Evolutionary conservation across 2,888 invertebrate genomes (phyloP).

Genomic region (Lymantria dispar): DNA sequence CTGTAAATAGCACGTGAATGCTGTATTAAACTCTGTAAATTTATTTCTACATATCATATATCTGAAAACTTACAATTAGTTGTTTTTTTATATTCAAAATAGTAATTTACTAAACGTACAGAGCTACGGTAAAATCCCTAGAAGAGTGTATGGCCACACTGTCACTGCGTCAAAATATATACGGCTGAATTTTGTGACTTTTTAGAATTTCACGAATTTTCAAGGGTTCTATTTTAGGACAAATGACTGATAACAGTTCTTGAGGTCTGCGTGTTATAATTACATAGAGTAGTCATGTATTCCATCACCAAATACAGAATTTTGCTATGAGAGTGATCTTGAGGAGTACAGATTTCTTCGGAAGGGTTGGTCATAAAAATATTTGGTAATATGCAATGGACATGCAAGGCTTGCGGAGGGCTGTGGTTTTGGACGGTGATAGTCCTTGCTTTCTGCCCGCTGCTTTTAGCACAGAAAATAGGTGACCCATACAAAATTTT

Average conservation of each 20-base stretch:
- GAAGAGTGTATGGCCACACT: no score
- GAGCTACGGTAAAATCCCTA: no score
- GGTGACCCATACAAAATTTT: constrained; percentile 93
- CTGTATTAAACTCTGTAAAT: no score
- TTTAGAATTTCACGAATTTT: constrained; percentile 62
- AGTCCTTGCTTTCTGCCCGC: constrained; percentile 44
- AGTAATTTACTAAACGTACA: no score
- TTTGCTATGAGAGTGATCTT: constrained; percentile 48
- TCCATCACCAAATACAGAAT: constrained; percentile 34
- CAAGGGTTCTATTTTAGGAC: constrained; percentile 76
- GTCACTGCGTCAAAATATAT: constrained; percentile 38
- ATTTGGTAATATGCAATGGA: constrained; percentile 74
- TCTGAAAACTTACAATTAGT: no score
- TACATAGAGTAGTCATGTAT: constrained; percentile 44
- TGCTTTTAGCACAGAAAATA: constrained; percentile 70
- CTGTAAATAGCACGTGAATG: no score
- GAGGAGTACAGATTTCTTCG: constrained; percentile 43
- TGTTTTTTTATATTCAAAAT: no score
- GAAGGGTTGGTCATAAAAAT: constrained; percentile 36
- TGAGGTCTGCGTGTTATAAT: constrained; percentile 48
- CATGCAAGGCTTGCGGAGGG: constrained; percentile 60
- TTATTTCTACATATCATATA: no score
- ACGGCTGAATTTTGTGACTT: constrained; percentile 57
- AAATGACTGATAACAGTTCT: constrained; percentile 70
- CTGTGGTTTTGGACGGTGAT: constrained; percentile 60